Evolutionary conservation across 2,888 invertebrate genomes (phyloP).

Genomic region (Acanthopleura granulata): DNA sequence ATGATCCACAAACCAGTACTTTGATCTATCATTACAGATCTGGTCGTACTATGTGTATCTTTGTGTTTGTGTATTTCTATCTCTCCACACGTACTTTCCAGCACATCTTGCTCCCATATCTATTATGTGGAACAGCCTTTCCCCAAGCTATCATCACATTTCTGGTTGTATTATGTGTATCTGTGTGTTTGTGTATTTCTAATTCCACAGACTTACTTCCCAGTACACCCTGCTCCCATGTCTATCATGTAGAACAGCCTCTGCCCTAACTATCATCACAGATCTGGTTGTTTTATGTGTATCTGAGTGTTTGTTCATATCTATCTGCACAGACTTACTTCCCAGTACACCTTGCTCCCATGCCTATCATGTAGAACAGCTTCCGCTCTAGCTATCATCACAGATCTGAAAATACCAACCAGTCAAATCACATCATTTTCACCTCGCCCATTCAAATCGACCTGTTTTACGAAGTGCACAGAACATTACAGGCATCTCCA

Average conservation of each 20-base stretch:
- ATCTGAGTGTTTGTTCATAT: neutral
- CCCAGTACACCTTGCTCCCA: slow-evolving; percentile 87
- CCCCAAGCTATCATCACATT: slow-evolving; percentile 63
- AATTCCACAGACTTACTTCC: slow-evolving; percentile 66
- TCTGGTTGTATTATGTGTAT: slow-evolving; percentile 29
- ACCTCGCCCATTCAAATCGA: too few relatives aligned
- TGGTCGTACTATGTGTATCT: slow-evolving; percentile 24
- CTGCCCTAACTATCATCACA: slow-evolving; percentile 64
- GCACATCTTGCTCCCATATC: slow-evolving; percentile 84
- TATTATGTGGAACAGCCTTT: slow-evolving; percentile 70
- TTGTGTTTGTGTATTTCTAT: too few relatives aligned
- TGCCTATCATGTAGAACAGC: slow-evolving; percentile 75
- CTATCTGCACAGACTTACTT: slow-evolving; percentile 28
- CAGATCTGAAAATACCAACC: slow-evolving; percentile 36
- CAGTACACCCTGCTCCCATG: slow-evolving; percentile 89
- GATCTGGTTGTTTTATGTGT: slow-evolving; percentile 33
- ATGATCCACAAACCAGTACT: too few relatives aligned
- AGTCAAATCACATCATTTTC: too few relatives aligned
- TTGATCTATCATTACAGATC: slow-evolving; percentile 63
- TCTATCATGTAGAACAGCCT: slow-evolving; percentile 71
- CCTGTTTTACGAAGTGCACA: too few relatives aligned
- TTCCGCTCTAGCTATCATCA: slow-evolving; percentile 65
- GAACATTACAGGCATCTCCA: too few relatives aligned
- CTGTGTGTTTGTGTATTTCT: too few relatives aligned
- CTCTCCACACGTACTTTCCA: slow-evolving; percentile 74